Conservation (phyloP, 2,888 invertebrate species). For the Rotaria macrura region DNA sequence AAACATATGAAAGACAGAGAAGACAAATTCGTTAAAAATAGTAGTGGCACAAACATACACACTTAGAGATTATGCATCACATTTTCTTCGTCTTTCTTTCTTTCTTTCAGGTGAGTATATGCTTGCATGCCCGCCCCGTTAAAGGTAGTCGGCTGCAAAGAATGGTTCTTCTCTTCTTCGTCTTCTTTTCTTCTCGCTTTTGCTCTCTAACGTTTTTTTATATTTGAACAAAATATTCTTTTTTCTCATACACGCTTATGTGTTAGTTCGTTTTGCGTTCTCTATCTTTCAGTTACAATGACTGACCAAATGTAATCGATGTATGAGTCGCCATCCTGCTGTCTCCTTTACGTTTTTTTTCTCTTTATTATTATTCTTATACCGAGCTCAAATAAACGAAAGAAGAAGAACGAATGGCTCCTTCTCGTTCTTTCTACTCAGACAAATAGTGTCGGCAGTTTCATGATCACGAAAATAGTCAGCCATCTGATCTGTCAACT, state of each 20-base stretch:
- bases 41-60: not conserved
- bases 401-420: not conserved
- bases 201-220: not conserved
- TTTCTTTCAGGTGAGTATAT: slow-evolving; percentile 13
- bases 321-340: not conserved
- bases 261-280: not conserved
- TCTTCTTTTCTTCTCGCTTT: not conserved
- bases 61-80: slow-evolving; percentile 1
- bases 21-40: not conserved
- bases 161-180: slow-evolving; percentile 4
- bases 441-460: not conserved
- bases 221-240: not conserved
- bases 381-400: not conserved
- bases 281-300: not conserved
- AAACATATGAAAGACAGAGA: not conserved
- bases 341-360: not conserved
- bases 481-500: not conserved
- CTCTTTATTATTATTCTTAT: not conserved
- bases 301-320: not conserved
- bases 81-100: slow-evolving; percentile 14
- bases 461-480: not conserved
- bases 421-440: not conserved
- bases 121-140: not conserved
- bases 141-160: slow-evolving; percentile 4
- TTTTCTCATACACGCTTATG: not conserved